These are phyloP conservation scores for Ferdinandea cuprea DNA, from an alignment of 2,888 invertebrate genomes.

Conservation along the genomic window DNA sequence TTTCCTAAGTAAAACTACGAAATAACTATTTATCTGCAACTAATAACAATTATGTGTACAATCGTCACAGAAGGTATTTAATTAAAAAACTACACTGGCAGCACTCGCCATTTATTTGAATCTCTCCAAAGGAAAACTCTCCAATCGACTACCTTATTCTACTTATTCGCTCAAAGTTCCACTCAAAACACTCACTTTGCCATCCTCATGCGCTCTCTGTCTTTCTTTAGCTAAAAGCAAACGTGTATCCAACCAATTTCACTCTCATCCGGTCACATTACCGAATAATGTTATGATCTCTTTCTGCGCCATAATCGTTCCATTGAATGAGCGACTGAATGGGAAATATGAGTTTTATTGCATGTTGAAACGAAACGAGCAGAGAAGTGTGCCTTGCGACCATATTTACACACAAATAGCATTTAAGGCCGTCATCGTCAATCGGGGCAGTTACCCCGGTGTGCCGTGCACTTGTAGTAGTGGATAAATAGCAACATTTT, in stretches of 20 bases:
- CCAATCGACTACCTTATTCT: neutral
- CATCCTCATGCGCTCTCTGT: slow-evolving; percentile 34
- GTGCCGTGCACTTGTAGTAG: slow-evolving; percentile 33
- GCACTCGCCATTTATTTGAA: neutral
- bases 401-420: slow-evolving; percentile 44
- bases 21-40: neutral
- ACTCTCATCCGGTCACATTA: slow-evolving; percentile 73
- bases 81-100: too few species aligned
- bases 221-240: slow-evolving; percentile 36
- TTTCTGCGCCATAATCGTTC: slow-evolving; percentile 74
- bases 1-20: neutral
- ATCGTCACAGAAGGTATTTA: too few species aligned
- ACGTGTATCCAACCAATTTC: slow-evolving; percentile 71
- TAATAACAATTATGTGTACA: neutral
- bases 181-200: slow-evolving; percentile 29
- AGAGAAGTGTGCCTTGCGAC: slow-evolving; percentile 70
- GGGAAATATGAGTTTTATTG: slow-evolving; percentile 74
- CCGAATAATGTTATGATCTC: slow-evolving; percentile 74
- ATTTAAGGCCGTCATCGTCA: slow-evolving; percentile 49
- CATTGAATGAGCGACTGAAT: slow-evolving; percentile 75
- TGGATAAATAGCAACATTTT: slow-evolving; percentile 12
- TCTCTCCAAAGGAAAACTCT: neutral
- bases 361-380: slow-evolving; percentile 75
- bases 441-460: slow-evolving; percentile 68
- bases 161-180: slow-evolving; percentile 22